Conservation (phyloP, 2,113 vertebrate species). For the Symphodus melops region DNA sequence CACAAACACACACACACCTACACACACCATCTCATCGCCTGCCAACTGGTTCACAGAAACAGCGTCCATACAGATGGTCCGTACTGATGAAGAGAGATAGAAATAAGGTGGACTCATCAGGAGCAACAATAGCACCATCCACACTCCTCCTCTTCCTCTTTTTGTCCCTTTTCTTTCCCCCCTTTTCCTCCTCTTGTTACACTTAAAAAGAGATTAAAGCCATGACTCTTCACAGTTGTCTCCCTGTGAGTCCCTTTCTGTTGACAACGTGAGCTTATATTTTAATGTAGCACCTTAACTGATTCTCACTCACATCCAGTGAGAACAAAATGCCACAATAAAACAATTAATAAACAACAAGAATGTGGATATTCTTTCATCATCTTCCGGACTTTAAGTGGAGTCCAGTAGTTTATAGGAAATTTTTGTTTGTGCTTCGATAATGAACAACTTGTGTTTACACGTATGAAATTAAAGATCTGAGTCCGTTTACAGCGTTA, state of each 20-base stretch:
- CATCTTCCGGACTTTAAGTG: too few relatives aligned
- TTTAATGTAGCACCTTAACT: too few relatives aligned
- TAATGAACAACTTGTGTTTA: too few relatives aligned
- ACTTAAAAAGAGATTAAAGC: not conserved
- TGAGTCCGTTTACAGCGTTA: too few relatives aligned
- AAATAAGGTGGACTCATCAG: constrained; percentile 18
- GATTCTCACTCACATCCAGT: too few relatives aligned
- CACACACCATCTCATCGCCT: constrained; percentile 35
- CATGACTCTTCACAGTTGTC: not conserved
- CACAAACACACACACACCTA: constrained; percentile 40
- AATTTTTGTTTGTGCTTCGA: too few relatives aligned
- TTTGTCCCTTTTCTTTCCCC: not conserved
- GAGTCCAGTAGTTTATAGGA: too few relatives aligned
- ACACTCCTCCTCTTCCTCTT: not conserved
- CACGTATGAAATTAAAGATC: too few relatives aligned
- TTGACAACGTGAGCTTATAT: not conserved
- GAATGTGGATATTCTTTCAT: too few relatives aligned
- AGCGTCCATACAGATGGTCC: constrained; percentile 66
- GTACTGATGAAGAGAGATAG: constrained; percentile 50
- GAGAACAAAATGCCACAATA: too few relatives aligned
- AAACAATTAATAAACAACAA: too few relatives aligned
- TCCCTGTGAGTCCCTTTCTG: not conserved
- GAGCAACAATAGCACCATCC: constrained; percentile 7
- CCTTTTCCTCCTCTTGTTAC: not conserved
- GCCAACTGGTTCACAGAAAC: constrained; percentile 60